Conservation (phyloP, 1,140 invertebrate genomes). For the Coptotermes formosanus region DNA sequence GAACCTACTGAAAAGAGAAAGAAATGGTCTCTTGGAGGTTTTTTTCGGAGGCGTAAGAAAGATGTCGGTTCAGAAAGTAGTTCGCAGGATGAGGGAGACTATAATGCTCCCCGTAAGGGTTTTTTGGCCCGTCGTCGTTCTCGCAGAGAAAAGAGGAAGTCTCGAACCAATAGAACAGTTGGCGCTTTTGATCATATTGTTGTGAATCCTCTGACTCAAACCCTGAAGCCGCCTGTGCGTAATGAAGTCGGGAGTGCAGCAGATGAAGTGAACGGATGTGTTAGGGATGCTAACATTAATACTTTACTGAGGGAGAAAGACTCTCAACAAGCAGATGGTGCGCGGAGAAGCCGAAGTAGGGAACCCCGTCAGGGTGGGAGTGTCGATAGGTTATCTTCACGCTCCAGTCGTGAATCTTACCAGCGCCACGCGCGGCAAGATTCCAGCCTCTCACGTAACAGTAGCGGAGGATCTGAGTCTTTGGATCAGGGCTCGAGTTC, state of each 20-base stretch:
- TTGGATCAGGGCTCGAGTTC: conserved; percentile 51
- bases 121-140: conserved; percentile 50
- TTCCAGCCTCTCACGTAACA: conserved; percentile 34
- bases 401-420: conserved; percentile 40
- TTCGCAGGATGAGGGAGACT: conserved; percentile 56
- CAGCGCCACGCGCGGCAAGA: conserved; percentile 26
- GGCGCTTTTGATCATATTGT: conserved; percentile 44
- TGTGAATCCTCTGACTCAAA: conserved; percentile 49
- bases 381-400: conserved; percentile 45
- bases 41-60: conserved; percentile 66
- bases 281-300: neutral
- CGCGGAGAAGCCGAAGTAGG: neutral
- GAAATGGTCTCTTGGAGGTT: conserved; percentile 71
- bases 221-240: conserved; percentile 47
- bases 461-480: conserved; percentile 48
- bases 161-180: conserved; percentile 39
- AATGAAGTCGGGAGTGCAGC: conserved; percentile 47
- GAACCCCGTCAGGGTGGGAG: conserved; percentile 37
- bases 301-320: neutral
- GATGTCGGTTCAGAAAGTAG: conserved; percentile 56
- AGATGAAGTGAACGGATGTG: conserved; percentile 48
- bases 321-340: neutral
- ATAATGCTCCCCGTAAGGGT: conserved; percentile 38
- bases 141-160: conserved; percentile 51
- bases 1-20: conserved; percentile 46